Evolutionary conservation across 2,797 vertebrate genomes (phyloP), one percentile per base, ranked within the genome.

Genomic region (Phoebastria nigripes): DNA sequence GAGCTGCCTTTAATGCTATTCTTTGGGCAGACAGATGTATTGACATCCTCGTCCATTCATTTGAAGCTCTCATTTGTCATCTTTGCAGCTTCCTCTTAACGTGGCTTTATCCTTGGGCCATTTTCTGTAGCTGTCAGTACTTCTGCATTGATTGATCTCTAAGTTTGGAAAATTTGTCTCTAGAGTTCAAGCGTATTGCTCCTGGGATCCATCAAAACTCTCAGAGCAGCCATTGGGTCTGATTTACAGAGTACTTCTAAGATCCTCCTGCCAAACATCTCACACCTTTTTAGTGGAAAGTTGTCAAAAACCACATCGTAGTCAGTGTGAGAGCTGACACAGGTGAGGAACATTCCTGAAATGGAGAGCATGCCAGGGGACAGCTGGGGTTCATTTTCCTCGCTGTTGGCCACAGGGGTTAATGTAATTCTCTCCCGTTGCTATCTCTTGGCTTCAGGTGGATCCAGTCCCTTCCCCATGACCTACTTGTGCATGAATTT

Each of bases 331-430:
- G 59, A 70, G 10, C 28, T 77, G 26, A 37, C 47, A 47, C 3
- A n/a, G 29, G 8, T 52, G 35, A 56, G 62, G 56, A n/a, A 35
- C 22, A 4, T 73, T 58, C 49, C 46, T 77, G 67, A 73, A 70
- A 21, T 33, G 37, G 63, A 65, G 29, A 56, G 42, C 47, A 28
- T 0, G 0, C 24, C 42, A 58, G 26, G 24, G 26, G 14, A 59
- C 39, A 83, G n/a, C 35, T 63, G 28, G 7, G 2, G 7, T 59
- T 85, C 3, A 8, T 82, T 47, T 77, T 66, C 26, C n/a, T 87
- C 47, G 26, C n/a, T 67, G 16, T 10, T 59, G 44, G 47, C 61
- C 67, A 61, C 51, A 55, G 28, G 7, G 8, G 10, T 87, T 85
- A 49, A 47, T 59, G 33, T 41, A n/a, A 29, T 87, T 93, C 55